Conservation (phyloP, 1,140 invertebrate genomes). For the Augochlora pura region DNA sequence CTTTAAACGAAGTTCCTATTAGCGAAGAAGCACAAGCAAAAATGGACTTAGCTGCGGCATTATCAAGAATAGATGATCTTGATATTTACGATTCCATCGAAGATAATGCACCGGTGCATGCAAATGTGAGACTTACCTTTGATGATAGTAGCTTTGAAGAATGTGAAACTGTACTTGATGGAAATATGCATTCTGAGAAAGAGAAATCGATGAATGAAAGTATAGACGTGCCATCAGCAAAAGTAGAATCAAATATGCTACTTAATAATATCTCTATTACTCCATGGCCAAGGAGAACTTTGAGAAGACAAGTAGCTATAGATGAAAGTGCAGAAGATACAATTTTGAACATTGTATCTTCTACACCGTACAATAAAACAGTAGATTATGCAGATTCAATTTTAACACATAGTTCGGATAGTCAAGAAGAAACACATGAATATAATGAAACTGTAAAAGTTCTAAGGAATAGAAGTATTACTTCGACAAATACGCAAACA, state of each 20-base stretch:
- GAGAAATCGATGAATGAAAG: no score
- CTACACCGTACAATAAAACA: background rate
- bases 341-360: background rate
- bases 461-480: constrained; percentile 55
- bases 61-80: constrained; percentile 60
- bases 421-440: background rate
- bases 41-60: constrained; percentile 38
- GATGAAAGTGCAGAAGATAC: background rate
- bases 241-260: background rate
- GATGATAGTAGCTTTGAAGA: constrained; percentile 52
- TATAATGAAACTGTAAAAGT: constrained; percentile 14
- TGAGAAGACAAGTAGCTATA: constrained; percentile 4
- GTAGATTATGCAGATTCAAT: background rate
- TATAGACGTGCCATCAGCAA: background rate
- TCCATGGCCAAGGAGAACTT: background rate
- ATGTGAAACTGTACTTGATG: background rate
- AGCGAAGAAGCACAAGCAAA: constrained; percentile 50
- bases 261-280: background rate
- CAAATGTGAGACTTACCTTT: constrained; percentile 65
- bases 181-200: no score
- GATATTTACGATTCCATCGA: constrained; percentile 29
- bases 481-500: constrained; percentile 9
- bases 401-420: background rate
- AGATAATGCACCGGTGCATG: constrained; percentile 34
- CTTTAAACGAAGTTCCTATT: constrained; percentile 49